Evolutionary conservation across 2,888 invertebrate genomes (phyloP).

Genomic region (Fabriciana adippe): DNA sequence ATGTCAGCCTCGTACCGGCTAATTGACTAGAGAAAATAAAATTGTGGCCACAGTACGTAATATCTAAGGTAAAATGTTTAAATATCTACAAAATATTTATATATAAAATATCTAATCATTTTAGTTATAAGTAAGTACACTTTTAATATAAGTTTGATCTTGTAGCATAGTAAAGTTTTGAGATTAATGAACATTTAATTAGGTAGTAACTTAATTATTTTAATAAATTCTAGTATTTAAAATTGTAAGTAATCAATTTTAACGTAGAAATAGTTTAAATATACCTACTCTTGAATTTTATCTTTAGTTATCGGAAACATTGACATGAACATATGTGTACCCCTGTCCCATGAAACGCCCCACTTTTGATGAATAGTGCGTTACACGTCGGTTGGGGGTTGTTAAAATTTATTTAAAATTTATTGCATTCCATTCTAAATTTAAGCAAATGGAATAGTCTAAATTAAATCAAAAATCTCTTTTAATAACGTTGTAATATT

Average conservation of each 20-base stretch:
- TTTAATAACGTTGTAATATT: neutral
- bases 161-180: too few species aligned
- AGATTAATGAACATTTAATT: too few species aligned
- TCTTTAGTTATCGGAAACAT: constrained; percentile 18
- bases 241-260: neutral
- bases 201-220: too few species aligned
- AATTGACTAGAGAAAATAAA: constrained; percentile 73
- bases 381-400: constrained; percentile 17
- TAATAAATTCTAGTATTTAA: neutral
- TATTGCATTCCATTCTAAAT: constrained; percentile 34
- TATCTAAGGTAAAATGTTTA: too few species aligned
- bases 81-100: too few species aligned
- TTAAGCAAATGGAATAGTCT: constrained; percentile 15
- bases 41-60: constrained; percentile 45
- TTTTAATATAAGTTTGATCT: too few species aligned
- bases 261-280: neutral
- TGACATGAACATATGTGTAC: constrained; percentile 18
- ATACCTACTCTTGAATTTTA: neutral
- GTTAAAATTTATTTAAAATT: constrained; percentile 32
- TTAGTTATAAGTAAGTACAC: too few species aligned
- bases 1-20: constrained; percentile 62
- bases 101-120: too few species aligned
- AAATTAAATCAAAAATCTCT: neutral
- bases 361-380: constrained; percentile 38
- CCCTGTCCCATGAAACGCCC: constrained; percentile 35